Evolutionary conservation across 2,888 invertebrate genomes (phyloP), one percentile per base, ranked within the genome.

Genomic region (Drosophila affinis): DNA sequence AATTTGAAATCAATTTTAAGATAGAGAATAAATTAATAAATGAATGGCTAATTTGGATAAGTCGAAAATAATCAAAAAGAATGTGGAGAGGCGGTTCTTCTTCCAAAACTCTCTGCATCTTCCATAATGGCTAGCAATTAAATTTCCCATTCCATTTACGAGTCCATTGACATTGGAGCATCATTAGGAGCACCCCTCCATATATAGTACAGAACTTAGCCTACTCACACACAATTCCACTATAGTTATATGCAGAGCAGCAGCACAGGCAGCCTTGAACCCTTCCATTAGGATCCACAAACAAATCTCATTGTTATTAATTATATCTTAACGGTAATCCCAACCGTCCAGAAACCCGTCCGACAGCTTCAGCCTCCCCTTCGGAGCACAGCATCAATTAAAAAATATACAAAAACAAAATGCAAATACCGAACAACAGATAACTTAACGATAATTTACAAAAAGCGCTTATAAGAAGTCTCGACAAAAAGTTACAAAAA

Each of bases 381-480:
- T 46, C 48, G 59, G 51, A 54, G 60, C 56, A 24, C 24, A 24
- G 24, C 57, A 72, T 61, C 63, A 72, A 44, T 51, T 47, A 58
- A 62, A 68, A 45, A 44, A 51, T 39, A 59, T 63, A 55, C 14
- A 47, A 55, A 51, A 78, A 55, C 63, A 87, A 88, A 84, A 84
- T 88, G 85, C 87, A 87, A 73, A 86, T 62, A 77, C 86, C 80
- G 64, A 72, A 64, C 56, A 75, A 59, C 71, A 80, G 78, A 84
- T 75, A 79, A 87, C 77, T 79, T 87, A 87, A 70, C 71, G 83
- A 88, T 76, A 84, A 88, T 80, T 84, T 76, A 76, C 81, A 87
- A 86, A 86, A 87, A 53, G 44, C 74, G 47, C 67, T 58, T 53
- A 51, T 21, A 75, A 51, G 60, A 55, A 62, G 68, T 64, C 63